Base-by-base conservation (phyloP, 2,888 invertebrate species). In the Apodemia hepburni region DNA sequence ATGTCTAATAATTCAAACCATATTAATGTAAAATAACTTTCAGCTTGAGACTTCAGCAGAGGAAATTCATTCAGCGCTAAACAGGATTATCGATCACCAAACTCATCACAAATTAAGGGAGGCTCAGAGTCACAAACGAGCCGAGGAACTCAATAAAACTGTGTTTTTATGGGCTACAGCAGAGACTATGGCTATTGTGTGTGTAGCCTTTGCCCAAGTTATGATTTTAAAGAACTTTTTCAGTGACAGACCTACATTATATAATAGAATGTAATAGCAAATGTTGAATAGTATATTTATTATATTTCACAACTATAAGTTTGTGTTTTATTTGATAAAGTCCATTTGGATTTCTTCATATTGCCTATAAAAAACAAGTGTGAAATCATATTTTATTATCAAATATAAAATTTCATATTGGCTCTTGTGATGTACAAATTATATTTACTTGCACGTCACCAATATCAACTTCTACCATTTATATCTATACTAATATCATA, bases 41-140 rank as follows among this genome's bases (percentile, higher is more conserved):
- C 83, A 98, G 98, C 95, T 99, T 95, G 99, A 99, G 87, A 94
- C 97, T 6, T 97, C 98, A 11, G 95, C 98, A 5, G 96, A 96
- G 79, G 95, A 96, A 81, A 96, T 98, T 69, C 98, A 99, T 82
- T 97, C 97, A 80, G 95, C 96, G 66, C 90, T 99, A 60, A 97
- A 96, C 75, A 95, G 94, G 69, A 96, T 99, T 63, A 93, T 98
- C 68, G 99, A 99, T 84, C 97, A 97, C 77, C 99, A 99, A 92
- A 99, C 99, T 6, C 99, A 99, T 88, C 98, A 99, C 87, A 94
- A 98, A 65, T 87, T 99, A 66, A 93, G 98, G 61, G 99, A 99
- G 89, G 96, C 99, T 2, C 98, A 98, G 82, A 96, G 98, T 61
- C 94, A 99, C 61, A 98, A 98, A 78, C 93, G 98, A 65, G 99